Conservation (phyloP, 2,113 vertebrate species). For the Ictalurus punctatus region DNA sequence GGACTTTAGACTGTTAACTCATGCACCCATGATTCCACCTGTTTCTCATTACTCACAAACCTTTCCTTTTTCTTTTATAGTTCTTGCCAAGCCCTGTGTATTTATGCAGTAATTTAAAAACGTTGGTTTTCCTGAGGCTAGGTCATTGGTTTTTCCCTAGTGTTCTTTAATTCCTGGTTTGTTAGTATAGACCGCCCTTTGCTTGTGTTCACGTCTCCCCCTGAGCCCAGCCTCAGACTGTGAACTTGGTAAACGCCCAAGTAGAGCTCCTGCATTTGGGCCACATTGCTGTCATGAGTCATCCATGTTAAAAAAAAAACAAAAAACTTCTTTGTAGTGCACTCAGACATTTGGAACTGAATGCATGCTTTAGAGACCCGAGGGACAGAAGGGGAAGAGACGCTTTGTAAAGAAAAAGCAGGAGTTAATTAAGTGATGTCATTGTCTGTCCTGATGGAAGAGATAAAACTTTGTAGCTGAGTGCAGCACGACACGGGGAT, state of each 20-base stretch:
- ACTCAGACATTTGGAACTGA: not conserved
- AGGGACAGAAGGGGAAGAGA: not conserved
- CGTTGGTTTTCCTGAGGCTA: not conserved
- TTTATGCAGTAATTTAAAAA: not conserved
- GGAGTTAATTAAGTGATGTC: conserved; percentile 67
- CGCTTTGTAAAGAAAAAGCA: conserved; percentile 49
- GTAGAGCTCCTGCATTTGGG: not conserved
- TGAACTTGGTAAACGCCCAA: conserved; percentile 2
- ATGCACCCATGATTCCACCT: not conserved
- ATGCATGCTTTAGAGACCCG: not conserved
- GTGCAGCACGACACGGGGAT: conserved; percentile 64
- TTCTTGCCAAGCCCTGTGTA: not conserved
- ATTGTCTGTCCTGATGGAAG: conserved; percentile 54
- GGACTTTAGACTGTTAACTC: not conserved
- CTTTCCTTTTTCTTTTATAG: not conserved
- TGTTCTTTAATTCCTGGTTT: not conserved
- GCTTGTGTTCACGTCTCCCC: not conserved
- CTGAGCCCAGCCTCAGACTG: not conserved
- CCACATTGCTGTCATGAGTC: conserved; percentile 5
- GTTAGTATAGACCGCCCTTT: not conserved
- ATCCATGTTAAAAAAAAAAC: not conserved
- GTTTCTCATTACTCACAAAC: not conserved
- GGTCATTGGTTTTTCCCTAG: not conserved
- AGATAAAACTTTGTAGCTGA: conserved; percentile 57
- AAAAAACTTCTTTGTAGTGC: conserved; percentile 17